phyloP scores from a whole-genome alignment of 2,113 vertebrate genomes.

The Oreotrochilus melanogaster region DNA sequence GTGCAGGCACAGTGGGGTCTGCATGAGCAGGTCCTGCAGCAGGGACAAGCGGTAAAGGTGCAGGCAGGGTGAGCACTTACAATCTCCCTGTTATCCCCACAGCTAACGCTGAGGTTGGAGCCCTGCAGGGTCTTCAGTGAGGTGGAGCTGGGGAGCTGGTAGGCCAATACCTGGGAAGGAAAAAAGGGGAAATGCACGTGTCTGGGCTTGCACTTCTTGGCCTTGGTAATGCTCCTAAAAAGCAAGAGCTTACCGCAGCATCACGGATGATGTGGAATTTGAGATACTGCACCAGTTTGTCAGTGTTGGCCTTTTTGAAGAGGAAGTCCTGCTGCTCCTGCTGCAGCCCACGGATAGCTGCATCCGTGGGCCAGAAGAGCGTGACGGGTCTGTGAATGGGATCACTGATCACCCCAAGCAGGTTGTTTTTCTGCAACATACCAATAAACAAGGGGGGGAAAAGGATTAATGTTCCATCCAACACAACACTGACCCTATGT shows the following conservation, averaged over 20 bases:
- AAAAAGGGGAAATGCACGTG: accelerated
- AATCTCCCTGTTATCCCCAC: constrained; percentile 76
- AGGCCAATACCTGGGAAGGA: constrained; percentile 69
- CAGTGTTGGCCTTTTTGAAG: constrained; percentile 79
- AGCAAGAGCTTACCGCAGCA: constrained; percentile 75
- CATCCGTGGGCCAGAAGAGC: constrained; percentile 88
- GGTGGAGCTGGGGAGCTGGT: constrained; percentile 71
- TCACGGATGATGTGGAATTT: constrained; percentile 89
- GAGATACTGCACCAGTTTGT: constrained; percentile 85
- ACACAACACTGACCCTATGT: neutral
- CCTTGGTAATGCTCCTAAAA: neutral
- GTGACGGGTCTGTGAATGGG: constrained; percentile 85
- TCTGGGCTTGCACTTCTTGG: neutral
- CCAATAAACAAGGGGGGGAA: accelerated
- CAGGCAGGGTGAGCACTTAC: constrained; percentile 74
- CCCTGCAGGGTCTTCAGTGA: constrained; percentile 87
- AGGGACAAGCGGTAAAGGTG: neutral
- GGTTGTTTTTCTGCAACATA: constrained; percentile 83
- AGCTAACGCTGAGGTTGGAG: constrained; percentile 83
- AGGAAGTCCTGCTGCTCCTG: constrained; percentile 88
- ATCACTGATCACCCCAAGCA: constrained; percentile 80
- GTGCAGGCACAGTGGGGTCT: neutral
- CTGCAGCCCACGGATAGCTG: constrained; percentile 79
- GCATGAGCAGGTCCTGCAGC: neutral
- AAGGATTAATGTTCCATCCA: neutral